A percentile compares a stretch with the other conserved stretches of the same genome.
phyloP scores from a whole-genome alignment of 2,113 vertebrate genomes.

The Notiomystis cincta region DNA sequence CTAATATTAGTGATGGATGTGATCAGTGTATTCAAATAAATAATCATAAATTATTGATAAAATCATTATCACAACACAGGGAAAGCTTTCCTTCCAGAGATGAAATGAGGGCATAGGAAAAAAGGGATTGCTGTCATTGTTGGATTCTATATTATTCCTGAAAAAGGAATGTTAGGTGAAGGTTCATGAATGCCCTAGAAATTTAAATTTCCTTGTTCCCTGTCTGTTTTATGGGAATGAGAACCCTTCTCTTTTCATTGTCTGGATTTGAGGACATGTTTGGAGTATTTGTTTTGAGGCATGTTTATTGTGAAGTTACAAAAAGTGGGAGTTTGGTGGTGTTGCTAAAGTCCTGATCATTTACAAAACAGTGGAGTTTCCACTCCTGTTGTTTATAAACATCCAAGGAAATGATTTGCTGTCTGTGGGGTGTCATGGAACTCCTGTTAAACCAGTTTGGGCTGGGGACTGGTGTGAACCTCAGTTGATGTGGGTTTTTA shows the following conservation, averaged over 20 bases:
- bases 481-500: not conserved
- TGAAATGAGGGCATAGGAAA: not conserved
- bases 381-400: not conserved
- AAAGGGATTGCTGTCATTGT: not conserved
- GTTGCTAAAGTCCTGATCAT: not conserved
- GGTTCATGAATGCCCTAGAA: not conserved
- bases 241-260: not conserved
- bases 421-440: not conserved
- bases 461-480: not conserved
- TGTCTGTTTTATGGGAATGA: not conserved
- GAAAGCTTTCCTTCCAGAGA: not conserved
- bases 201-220: not conserved
- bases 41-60: slow-evolving; percentile 21
- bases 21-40: not conserved
- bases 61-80: not conserved
- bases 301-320: not conserved
- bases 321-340: not conserved
- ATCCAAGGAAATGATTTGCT: not conserved
- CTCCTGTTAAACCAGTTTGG: not conserved
- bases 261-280: not conserved
- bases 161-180: slow-evolving; percentile 1
- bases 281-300: not conserved
- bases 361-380: not conserved
- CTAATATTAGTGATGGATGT: not conserved
- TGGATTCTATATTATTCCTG: not conserved